Evolutionary conservation across 1,140 invertebrate genomes (phyloP), one percentile per base, ranked within the genome.

Genomic region (Musca domestica): DNA sequence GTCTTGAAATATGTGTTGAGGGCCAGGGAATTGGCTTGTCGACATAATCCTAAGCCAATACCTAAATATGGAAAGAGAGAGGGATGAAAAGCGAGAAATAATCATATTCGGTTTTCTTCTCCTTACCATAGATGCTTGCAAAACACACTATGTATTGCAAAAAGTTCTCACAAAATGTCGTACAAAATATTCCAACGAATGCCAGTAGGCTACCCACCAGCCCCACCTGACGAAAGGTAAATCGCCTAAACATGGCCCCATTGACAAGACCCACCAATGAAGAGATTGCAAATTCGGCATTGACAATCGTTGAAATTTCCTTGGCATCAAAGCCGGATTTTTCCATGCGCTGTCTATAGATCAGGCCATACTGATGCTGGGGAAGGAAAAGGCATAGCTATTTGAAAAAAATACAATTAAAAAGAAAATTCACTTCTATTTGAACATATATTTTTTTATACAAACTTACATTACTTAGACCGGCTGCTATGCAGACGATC

Each of bases 281-380:
- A n/a, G n/a, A n/a, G n/a, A n/a, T n/a, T n/a, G n/a, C 88, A 58
- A 85, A 85, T 74, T 89, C 87, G 69, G 87, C 83, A 74, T 89
- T 90, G 48, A 89, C 86, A 73, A 90, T 86, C 2, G 86, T 88
- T 2, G 88, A 87, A 5, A 84, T 88, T 76, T 89, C 79, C 17
- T 87, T 85, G 56, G 84, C 84, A 71, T 80, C 83, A 64, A 90
- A 87, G 15, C 85, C 86, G n/a, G 89, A 71, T 2, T 82, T 67
- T 1, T 76, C 41, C 71, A 89, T 87, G 71, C 84, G 86, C 63
- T 84, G 85, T 19, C 86, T 84, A 73, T 89, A 90, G 41, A 90
- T 81, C 22, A 90, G 76, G 0, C 88, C 88, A 67, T 89, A 90
- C 63, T 87, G 87, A 74, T 89, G 88, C n/a, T 89, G 74, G 23